Base-by-base conservation (phyloP, 2,888 invertebrate genomes). In the Gerris lacustris region DNA sequence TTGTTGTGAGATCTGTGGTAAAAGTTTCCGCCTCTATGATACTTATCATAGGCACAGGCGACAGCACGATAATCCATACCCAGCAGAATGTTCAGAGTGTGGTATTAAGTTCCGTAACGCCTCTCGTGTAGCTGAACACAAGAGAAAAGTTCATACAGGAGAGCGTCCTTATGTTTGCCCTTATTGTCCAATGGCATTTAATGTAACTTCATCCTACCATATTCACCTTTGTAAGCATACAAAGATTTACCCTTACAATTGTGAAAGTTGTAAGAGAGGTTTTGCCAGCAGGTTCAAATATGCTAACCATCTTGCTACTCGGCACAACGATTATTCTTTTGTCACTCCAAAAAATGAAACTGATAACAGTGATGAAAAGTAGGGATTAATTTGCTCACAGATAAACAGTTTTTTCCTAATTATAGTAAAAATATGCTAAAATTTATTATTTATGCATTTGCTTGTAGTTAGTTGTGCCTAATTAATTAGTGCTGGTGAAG, bases 51-150 rank as follows among this genome's bases (percentile, higher is more conserved):
- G 44, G 45, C 67, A 67, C 31, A 17, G 67, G 67, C 7, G 11
- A 7, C 67, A 44, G n/a, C 67, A 67, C 31, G 31, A 44, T 45
- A 43, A 67, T 44, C 67, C 67, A 9, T 44, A 15, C 31, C 67
- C 67, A 43, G 45, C 44, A 9, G 11, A 67, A 45, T 67, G 67
- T 6, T 15, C 9, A 7, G 45, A 15, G 7, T 67, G 67, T 17
- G 45, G 45, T 44, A 15, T 11, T 15, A 44, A n/a, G 7, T 67
- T 67, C 44, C 31, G 44, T 11, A 67, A 67, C 5, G 7, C 44
- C 7, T 67, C 67, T n/a, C 15, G 67, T 31, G 67, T 67, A 9
- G 67, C 67, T 9, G 67, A 67, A 45, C 67, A 67, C 67, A 67
- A 44, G 44, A 17, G 67, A 15, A 67, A 67, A 67, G 67, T 67